phyloP scores from a whole-genome alignment of 2,113 vertebrate genomes.

The Edolisoma coerulescens region DNA sequence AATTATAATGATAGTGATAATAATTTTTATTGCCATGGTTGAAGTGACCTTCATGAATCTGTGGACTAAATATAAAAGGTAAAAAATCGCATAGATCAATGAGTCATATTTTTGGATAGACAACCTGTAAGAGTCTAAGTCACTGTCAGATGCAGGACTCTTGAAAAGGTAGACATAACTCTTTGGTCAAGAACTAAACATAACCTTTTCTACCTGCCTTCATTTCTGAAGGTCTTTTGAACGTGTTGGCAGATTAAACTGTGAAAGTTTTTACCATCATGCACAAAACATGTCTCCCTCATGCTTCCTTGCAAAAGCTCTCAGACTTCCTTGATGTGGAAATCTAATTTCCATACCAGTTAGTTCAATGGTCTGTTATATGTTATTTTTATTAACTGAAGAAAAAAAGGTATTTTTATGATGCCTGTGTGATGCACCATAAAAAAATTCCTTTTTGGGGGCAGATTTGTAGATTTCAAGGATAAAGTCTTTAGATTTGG shows the following conservation, averaged over 20 bases:
- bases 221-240: background rate
- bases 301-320: background rate
- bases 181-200: background rate
- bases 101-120: background rate
- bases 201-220: background rate
- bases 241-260: background rate
- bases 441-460: rapidly evolving
- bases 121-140: background rate
- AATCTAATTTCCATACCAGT: background rate
- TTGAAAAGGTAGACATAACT: background rate
- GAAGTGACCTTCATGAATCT: background rate
- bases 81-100: slow-evolving; percentile 8
- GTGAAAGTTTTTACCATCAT: background rate
- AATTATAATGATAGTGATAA: background rate
- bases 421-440: background rate
- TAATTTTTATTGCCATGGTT: background rate
- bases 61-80: background rate
- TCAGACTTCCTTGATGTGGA: background rate
- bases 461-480: background rate
- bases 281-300: rapidly evolving
- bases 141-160: background rate
- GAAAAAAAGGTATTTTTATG: background rate
- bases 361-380: background rate
- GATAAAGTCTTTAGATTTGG: background rate
- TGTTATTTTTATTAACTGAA: background rate